These are phyloP conservation scores for Phrynocephalus vlangalii DNA, from an alignment of 2,797 vertebrate genomes.

Conservation along the genomic window DNA sequence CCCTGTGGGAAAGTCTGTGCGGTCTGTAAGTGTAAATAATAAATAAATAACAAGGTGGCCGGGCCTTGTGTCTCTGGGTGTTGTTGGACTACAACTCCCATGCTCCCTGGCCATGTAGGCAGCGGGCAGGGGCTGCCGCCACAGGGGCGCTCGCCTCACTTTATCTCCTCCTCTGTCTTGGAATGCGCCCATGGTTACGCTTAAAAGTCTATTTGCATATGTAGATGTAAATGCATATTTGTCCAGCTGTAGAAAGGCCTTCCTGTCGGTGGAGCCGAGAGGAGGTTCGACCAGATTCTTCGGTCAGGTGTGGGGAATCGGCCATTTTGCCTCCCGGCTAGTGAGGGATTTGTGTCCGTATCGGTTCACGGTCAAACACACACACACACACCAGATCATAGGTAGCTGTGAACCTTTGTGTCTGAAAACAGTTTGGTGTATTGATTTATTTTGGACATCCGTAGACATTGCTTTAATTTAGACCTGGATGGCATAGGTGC, in stretches of 20 bases:
- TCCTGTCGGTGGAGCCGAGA: slow-evolving; percentile 1
- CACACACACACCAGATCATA: too few species aligned
- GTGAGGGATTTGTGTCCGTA: neutral
- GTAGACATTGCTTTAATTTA: too few species aligned
- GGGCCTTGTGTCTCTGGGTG: neutral
- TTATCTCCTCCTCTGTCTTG: neutral
- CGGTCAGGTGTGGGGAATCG: neutral
- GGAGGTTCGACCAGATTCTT: fast-evolving
- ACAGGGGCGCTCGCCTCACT: too few species aligned
- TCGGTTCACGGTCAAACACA: neutral
- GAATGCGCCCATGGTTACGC: neutral
- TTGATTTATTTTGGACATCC: too few species aligned
- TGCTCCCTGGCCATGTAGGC: neutral
- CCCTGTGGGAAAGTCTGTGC: too few species aligned
- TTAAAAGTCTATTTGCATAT: neutral
- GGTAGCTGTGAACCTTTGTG: too few species aligned
- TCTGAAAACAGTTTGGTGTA: too few species aligned
- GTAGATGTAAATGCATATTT: too few species aligned
- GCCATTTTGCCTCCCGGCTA: slow-evolving; percentile 31
- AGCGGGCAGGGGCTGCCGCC: too few species aligned
- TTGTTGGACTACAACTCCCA: neutral
- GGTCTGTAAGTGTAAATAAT: too few species aligned
- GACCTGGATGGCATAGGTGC: too few species aligned
- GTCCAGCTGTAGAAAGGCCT: neutral
- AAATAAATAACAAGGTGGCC: too few species aligned